A percentile compares a stretch with the other conserved stretches of the same genome.
Evolutionary conservation across 2,888 invertebrate genomes (phyloP).

Genomic region (Meta bourneti): DNA sequence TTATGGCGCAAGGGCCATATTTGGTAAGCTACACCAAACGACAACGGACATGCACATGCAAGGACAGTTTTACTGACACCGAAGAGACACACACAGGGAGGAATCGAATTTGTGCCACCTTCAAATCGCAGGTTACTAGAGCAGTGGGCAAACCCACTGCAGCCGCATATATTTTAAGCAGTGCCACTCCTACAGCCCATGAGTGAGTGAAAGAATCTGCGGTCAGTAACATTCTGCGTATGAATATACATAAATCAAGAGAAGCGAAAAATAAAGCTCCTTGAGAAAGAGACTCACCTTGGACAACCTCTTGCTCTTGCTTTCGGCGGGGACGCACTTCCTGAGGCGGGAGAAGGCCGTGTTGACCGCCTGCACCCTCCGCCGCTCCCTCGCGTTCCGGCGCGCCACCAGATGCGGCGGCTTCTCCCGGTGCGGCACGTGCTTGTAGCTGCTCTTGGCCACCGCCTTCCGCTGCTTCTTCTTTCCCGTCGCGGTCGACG

Average conservation of each 20-base stretch:
- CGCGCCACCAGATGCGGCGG: constrained; percentile 84
- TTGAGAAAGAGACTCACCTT: constrained; percentile 83
- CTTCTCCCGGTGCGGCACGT: constrained; percentile 82
- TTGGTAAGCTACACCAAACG: too few species aligned
- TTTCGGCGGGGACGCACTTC: constrained; percentile 84
- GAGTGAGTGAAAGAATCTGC: not conserved
- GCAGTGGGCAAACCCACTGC: not conserved
- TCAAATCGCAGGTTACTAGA: not conserved
- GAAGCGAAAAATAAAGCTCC: not conserved
- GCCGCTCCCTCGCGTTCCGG: constrained; percentile 85
- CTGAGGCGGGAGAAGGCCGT: constrained; percentile 84
- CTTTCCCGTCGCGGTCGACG: constrained; percentile 9
- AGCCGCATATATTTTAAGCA: not conserved
- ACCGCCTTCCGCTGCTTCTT: constrained; percentile 9
- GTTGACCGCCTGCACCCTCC: constrained; percentile 86
- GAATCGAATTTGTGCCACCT: too few species aligned
- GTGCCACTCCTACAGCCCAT: not conserved
- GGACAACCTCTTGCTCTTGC: constrained; percentile 84
- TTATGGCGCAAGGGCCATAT: too few species aligned
- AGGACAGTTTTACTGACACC: too few species aligned
- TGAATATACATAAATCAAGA: not conserved
- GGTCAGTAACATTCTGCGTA: not conserved
- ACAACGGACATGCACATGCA: too few species aligned
- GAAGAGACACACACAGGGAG: too few species aligned
- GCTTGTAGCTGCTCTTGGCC: constrained; percentile 77